Evolutionary conservation across 2,113 vertebrate species (phyloP), one percentile per base, ranked within the genome.

Genomic region (Engystomops pustulosus): DNA sequence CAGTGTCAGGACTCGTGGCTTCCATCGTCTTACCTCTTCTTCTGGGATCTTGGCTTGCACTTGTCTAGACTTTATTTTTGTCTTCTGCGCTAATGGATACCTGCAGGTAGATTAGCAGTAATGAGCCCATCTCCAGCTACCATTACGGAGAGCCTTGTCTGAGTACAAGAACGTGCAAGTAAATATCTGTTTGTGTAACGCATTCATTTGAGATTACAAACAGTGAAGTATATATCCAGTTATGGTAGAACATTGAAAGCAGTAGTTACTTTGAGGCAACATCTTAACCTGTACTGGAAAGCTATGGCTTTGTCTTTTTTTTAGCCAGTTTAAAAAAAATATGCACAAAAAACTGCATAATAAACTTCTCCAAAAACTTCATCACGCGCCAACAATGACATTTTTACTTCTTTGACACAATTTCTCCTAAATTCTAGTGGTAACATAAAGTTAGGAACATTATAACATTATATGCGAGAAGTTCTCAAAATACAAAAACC

Each of bases 51-150:
- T 12, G 30, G 18, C 17, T 25, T 68, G 1, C 65, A 10, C 32
- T 44, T 44, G 68, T 70, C 68, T 70, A 70, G 68, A 70, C 68
- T 41, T 41, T 41, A 10, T 70, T 70, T 11, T 70, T 70, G 67
- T 70, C 41, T 70, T 44, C 12, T 41, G 10, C 4, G 2, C 68
- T 70, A 70, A 70, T 70, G n/a, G 34, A 70, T 70, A 70, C 68
- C 68, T 70, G 68, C 11, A 44, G 3, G 36, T 11, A 41, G 27
- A 41, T n/a, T 70, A 70, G 4, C 34, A 41, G 36, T 25, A 25
- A 38, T 70, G 68, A 70, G 36, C 8, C 36, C 36, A 14, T 32
- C 36, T 44, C 23, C 67, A 70, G 68, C 20, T n/a, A 6, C 68
- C 68, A 12, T 12, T 23, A 70, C 25, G 68, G 36, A 44, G 44